Evolutionary conservation across 2,797 vertebrate genomes (phyloP).

Genomic region (Cossypha dichroa): DNA sequence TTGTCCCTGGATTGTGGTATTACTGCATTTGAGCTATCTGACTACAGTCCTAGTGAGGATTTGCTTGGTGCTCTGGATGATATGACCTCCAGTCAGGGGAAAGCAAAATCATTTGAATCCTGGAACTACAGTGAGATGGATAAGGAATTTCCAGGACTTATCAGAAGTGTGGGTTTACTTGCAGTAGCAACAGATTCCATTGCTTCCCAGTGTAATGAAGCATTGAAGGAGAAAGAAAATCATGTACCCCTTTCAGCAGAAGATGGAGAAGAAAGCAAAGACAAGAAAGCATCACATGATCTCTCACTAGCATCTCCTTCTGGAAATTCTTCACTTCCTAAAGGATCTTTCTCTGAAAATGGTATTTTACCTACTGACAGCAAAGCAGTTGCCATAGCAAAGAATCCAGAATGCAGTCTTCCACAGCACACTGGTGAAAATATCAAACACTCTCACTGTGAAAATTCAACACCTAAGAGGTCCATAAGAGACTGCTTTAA

Average conservation of each 20-base stretch:
- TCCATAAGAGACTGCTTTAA: constrained; percentile 83
- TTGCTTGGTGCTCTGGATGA: constrained; percentile 75
- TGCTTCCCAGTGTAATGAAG: constrained; percentile 66
- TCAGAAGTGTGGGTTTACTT: constrained; percentile 84
- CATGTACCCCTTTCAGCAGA: constrained; percentile 27
- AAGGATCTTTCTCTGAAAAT: constrained; percentile 25
- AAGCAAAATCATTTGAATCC: constrained; percentile 74
- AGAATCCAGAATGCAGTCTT: constrained; percentile 32
- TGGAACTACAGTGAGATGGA: constrained; percentile 84
- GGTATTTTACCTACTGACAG: background rate
- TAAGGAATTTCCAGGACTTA: constrained; percentile 83
- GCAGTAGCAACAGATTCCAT: constrained; percentile 76
- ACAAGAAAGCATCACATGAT: background rate
- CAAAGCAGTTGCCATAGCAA: background rate
- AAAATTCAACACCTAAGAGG: constrained; percentile 83
- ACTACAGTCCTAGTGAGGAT: constrained; percentile 94
- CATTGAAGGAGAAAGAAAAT: constrained; percentile 40
- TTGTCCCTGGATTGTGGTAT: constrained; percentile 98
- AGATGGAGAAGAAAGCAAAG: constrained; percentile 32
- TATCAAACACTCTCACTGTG: constrained; percentile 65
- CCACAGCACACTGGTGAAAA: constrained; percentile 63
- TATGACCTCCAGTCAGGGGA: constrained; percentile 70
- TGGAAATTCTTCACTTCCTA: constrained; percentile 3
- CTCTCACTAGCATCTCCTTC: background rate
- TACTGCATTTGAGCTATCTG: constrained; percentile 94